Evolutionary conservation across 2,113 vertebrate species (phyloP).

Genomic region (Xenopus laevis): DNA sequence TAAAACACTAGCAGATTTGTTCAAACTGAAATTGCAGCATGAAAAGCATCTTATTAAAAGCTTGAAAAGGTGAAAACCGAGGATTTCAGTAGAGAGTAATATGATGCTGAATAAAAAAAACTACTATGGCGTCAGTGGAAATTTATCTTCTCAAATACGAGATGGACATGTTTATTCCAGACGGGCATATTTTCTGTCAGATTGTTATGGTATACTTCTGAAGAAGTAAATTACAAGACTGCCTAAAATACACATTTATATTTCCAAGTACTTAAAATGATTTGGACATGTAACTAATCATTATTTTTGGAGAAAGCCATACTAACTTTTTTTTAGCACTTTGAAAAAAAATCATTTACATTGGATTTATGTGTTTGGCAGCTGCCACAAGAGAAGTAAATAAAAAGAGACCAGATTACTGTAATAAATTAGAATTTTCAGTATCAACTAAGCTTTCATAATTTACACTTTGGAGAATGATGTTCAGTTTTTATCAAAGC

Average conservation of each 20-base stretch:
- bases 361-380: background rate
- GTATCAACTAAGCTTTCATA: no score
- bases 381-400: background rate
- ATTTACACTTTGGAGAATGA: no score
- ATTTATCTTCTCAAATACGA: slow-evolving; percentile 6
- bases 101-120: background rate
- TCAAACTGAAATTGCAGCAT: background rate
- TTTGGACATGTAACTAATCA: slow-evolving; percentile 21
- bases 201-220: slow-evolving; percentile 14
- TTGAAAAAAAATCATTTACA: background rate
- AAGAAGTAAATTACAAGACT: background rate
- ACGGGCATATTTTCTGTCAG: slow-evolving; percentile 19
- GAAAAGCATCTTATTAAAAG: slow-evolving; percentile 6
- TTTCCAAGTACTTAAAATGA: slow-evolving; percentile 22
- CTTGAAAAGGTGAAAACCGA: background rate
- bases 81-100: background rate
- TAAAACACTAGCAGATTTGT: background rate
- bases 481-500: no score
- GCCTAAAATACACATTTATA: slow-evolving; percentile 10
- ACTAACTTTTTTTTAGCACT: background rate
- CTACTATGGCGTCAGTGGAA: background rate
- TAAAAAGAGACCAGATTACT: background rate
- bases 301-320: slow-evolving; percentile 1
- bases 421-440: no score
- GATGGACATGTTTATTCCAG: slow-evolving; percentile 16